Conservation (phyloP, 2,888 invertebrate species). For the Dasypolia templi region DNA sequence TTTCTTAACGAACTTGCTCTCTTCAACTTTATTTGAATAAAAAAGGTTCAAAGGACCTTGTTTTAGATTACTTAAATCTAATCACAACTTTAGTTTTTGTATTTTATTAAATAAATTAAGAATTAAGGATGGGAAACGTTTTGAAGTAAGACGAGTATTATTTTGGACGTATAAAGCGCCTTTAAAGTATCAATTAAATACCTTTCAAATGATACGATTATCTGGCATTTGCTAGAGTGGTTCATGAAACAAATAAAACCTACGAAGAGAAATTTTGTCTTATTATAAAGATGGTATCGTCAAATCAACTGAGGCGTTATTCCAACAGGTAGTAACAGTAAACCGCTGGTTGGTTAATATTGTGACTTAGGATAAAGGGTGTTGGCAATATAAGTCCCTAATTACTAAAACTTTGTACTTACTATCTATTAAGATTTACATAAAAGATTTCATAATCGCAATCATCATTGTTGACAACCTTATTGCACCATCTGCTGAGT, state of each 20-base stretch:
- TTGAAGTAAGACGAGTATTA: constrained; percentile 5
- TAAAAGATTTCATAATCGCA: not conserved
- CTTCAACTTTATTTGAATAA: constrained; percentile 17
- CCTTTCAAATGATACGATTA: not conserved
- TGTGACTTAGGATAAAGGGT: not conserved
- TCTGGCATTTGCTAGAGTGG: not conserved
- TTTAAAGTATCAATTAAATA: not conserved
- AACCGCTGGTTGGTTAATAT: too few relatives aligned
- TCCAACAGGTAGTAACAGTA: not conserved
- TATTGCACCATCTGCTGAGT: not conserved
- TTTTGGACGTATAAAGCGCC: not conserved
- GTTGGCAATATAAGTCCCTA: not conserved
- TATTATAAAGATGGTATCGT: not conserved
- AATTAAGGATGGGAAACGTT: constrained; percentile 34
- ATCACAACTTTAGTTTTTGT: constrained; percentile 50
- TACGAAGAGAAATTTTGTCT: not conserved
- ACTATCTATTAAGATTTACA: not conserved
- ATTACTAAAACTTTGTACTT: not conserved
- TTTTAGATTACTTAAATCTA: constrained; percentile 40
- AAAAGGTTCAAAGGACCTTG: constrained; percentile 47
- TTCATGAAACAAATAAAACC: not conserved
- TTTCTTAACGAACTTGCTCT: constrained; percentile 40
- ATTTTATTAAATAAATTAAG: constrained; percentile 43
- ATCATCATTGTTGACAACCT: not conserved
- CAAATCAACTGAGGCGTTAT: too few relatives aligned